Evolutionary conservation across 2,888 invertebrate species (phyloP).

Genomic region (Carabus problematicus): DNA sequence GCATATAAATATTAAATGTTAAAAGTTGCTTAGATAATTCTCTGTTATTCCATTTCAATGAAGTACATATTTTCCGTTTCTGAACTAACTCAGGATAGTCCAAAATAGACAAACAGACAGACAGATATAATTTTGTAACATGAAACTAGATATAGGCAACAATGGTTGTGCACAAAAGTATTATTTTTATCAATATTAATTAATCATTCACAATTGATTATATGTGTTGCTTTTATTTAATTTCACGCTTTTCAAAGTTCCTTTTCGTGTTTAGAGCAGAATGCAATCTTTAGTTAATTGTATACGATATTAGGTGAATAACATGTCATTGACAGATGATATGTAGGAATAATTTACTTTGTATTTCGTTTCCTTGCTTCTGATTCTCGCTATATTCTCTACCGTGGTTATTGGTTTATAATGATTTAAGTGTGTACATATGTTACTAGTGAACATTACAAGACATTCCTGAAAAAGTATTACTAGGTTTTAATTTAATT

Average conservation of each 20-base stretch:
- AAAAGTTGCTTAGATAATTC: too few species aligned
- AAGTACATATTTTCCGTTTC: too few species aligned
- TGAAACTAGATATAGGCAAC: conserved; percentile 32
- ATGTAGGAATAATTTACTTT: conserved; percentile 13
- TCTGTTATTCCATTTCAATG: too few species aligned
- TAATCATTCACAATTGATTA: conserved; percentile 15
- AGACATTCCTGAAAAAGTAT: conserved; percentile 61
- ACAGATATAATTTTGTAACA: conserved; percentile 26
- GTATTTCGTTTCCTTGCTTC: conserved; percentile 18
- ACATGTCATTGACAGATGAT: conserved; percentile 1
- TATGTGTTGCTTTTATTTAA: conserved; percentile 48
- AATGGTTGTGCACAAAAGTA: conserved; percentile 41
- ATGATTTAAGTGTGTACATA: conserved; percentile 57
- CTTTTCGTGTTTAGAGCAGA: conserved; percentile 41
- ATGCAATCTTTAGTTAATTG: too few species aligned
- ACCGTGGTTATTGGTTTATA: conserved; percentile 27
- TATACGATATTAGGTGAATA: not conserved
- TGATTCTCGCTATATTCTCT: conserved; percentile 9
- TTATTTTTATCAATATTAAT: conserved; percentile 30
- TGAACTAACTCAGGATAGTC: conserved; percentile 29
- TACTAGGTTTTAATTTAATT: conserved; percentile 52
- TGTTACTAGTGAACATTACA: conserved; percentile 55
- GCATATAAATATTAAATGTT: too few species aligned
- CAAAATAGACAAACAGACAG: conserved; percentile 14
- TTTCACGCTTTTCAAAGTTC: conserved; percentile 47